Evolutionary conservation across 2,797 vertebrate genomes (phyloP).

Genomic region (Sebastes miniatus): DNA sequence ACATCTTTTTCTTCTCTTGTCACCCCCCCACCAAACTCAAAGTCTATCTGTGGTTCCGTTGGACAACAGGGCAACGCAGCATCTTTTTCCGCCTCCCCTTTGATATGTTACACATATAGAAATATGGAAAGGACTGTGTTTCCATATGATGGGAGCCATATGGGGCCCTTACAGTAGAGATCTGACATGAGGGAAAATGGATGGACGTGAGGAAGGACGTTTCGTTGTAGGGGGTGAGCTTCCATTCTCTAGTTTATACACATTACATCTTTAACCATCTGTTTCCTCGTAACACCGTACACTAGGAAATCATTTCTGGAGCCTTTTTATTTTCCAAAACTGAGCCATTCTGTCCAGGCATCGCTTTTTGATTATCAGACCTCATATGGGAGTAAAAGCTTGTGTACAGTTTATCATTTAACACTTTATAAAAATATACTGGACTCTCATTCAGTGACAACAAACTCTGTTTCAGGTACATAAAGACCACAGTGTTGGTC

Average conservation of each 20-base stretch:
- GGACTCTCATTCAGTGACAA: neutral
- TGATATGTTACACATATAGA: conserved; percentile 5
- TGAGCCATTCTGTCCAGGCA: neutral
- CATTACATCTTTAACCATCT: conserved; percentile 4
- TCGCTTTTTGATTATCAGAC: neutral
- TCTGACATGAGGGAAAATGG: neutral
- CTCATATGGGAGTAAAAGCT: neutral
- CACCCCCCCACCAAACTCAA: neutral
- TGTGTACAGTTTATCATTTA: no score
- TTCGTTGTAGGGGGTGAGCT: conserved; percentile 2
- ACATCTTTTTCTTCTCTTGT: neutral
- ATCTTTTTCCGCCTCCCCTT: neutral
- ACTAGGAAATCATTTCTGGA: neutral
- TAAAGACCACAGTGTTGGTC: neutral
- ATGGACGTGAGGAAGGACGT: neutral
- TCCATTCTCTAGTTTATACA: neutral
- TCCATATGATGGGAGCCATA: conserved; percentile 24
- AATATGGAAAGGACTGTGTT: conserved; percentile 15
- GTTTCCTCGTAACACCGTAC: conserved; percentile 5
- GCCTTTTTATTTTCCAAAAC: neutral
- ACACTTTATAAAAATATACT: neutral
- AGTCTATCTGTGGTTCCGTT: neutral
- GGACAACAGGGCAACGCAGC: neutral
- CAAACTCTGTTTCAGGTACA: neutral
- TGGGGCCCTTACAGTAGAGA: neutral